Percentiles rank a stretch among this genome's conserved stretches.
phyloP scores from a whole-genome alignment of 1,140 invertebrate species.

The Radopholus similis region DNA sequence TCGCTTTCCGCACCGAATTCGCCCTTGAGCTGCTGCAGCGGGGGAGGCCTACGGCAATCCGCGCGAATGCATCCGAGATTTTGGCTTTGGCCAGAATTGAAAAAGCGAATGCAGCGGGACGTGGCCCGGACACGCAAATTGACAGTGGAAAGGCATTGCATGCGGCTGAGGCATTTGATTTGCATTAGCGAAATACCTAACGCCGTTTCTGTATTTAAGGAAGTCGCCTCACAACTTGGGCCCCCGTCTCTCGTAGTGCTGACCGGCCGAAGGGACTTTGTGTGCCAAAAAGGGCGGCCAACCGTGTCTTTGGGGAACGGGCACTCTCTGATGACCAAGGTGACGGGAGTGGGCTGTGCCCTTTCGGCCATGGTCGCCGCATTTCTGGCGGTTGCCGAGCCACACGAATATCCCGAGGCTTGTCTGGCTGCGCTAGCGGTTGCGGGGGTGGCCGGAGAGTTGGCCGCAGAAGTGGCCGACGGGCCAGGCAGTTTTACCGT shows the following conservation, averaged over 20 bases:
- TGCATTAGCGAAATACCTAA: too few relatives aligned
- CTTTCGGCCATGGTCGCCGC: neutral
- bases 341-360: constrained; percentile 6
- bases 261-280: neutral
- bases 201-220: too few relatives aligned
- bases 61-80: neutral
- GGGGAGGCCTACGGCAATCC: neutral
- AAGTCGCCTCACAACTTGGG: too few relatives aligned
- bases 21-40: neutral
- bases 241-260: neutral
- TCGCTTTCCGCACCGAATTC: neutral
- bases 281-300: neutral
- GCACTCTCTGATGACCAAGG: neutral
- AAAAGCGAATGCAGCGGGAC: neutral
- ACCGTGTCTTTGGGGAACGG: neutral
- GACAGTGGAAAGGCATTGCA: too few relatives aligned
- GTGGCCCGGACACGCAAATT: neutral
- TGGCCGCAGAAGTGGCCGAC: neutral
- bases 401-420: neutral
- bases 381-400: constrained; percentile 1
- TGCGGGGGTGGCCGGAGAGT: neutral
- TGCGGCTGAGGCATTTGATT: too few relatives aligned
- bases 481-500: constrained; percentile 7
- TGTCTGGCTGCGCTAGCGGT: neutral
- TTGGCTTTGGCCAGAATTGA: neutral